A percentile compares a stretch with the other conserved stretches of the same genome.
Conservation (phyloP, 2,797 vertebrate species). For the Podarcis lilfordi region DNA sequence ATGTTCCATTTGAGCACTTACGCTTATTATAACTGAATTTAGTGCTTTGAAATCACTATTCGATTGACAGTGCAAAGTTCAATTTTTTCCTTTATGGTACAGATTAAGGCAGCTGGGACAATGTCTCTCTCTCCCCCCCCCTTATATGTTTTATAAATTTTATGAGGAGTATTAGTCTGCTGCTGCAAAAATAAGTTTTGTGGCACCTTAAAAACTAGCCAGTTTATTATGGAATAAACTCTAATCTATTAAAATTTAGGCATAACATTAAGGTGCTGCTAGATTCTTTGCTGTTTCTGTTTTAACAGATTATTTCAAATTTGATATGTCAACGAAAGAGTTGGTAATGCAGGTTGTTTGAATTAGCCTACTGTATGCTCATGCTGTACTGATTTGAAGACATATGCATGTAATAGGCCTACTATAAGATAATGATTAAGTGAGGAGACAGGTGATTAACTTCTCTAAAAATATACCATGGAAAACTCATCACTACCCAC, state of each 20-base stretch:
- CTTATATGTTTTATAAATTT: not conserved
- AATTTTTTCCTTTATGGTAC: not conserved
- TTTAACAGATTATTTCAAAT: constrained; percentile 5
- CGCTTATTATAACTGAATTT: not conserved
- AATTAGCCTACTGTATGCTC: not conserved
- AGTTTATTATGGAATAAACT: not conserved
- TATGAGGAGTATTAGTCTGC: too few species aligned
- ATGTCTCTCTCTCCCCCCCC: not conserved
- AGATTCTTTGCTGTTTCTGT: not conserved
- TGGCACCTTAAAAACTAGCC: not conserved
- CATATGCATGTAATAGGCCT: not conserved
- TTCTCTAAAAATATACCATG: not conserved
- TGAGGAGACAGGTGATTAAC: not conserved
- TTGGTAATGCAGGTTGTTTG: not conserved
- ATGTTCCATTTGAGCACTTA: not conserved
- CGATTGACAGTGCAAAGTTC: constrained; percentile 16
- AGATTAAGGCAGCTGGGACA: not conserved
- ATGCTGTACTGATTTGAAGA: not conserved
- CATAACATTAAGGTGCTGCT: not conserved
- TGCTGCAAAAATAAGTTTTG: too few species aligned
- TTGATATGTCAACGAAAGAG: not conserved
- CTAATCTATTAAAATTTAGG: not conserved
- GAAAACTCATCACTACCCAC: not conserved
- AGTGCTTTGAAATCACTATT: not conserved
- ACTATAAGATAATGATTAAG: not conserved